phyloP scores from a whole-genome alignment of 2,797 vertebrate species.

The Tauraco hartlaubi region DNA sequence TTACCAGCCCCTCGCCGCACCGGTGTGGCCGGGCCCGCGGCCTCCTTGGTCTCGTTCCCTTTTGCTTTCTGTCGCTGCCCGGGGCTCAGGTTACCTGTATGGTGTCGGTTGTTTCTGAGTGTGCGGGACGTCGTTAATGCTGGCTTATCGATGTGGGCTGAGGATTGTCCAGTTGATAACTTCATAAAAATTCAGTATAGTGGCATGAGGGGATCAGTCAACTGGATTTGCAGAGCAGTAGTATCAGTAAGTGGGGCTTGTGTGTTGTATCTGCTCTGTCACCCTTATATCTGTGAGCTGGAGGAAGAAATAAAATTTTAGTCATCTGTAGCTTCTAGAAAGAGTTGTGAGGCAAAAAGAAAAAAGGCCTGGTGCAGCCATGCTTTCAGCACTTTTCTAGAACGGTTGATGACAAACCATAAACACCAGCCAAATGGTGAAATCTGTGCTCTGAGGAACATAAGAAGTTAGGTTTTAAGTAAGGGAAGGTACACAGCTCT shows the following conservation, averaged over 20 bases:
- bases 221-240: neutral
- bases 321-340: neutral
- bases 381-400: fast-evolving
- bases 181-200: fast-evolving
- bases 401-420: fast-evolving
- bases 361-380: neutral
- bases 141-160: neutral
- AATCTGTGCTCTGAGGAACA: fast-evolving
- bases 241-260: neutral
- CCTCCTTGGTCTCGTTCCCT: no score
- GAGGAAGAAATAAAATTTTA: neutral
- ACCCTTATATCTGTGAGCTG: no score
- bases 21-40: neutral
- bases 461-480: neutral
- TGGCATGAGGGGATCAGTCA: fast-evolving
- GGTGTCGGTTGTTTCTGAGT: neutral
- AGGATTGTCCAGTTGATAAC: neutral
- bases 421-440: neutral
- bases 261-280: fast-evolving
- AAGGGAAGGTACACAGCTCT: no score
- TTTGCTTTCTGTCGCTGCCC: neutral
- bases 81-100: neutral
- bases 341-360: neutral
- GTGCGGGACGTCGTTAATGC: fast-evolving
- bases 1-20: no score